phyloP scores from a whole-genome alignment of 2,888 invertebrate genomes.

The Aspidiotus destructor region DNA sequence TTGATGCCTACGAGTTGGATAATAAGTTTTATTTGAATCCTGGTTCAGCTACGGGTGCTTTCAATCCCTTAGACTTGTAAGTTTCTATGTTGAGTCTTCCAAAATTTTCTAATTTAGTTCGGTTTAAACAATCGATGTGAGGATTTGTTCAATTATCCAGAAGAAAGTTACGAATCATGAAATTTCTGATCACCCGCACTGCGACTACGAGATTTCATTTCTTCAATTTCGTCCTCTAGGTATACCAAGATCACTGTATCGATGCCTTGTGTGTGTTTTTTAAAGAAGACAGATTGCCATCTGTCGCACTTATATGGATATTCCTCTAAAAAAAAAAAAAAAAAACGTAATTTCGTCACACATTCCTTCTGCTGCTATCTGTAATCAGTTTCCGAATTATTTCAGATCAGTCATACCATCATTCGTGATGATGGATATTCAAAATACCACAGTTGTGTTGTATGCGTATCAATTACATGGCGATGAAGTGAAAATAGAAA shows the following conservation, averaged over 20 bases:
- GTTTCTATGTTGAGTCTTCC: constrained; percentile 38
- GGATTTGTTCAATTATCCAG: too few relatives aligned
- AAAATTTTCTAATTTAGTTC: not conserved
- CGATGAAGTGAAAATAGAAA: constrained; percentile 98
- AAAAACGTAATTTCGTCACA: constrained; percentile 9
- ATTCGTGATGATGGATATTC: constrained; percentile 98
- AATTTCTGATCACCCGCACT: too few relatives aligned
- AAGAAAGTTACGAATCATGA: too few relatives aligned
- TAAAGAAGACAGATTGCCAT: not conserved
- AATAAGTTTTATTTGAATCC: constrained; percentile 99
- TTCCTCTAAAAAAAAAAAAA: too few relatives aligned
- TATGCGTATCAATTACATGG: constrained; percentile 96
- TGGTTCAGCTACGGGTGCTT: constrained; percentile 97
- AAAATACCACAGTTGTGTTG: constrained; percentile 92
- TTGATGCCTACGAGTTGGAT: constrained; percentile 96
- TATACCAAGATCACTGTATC: too few relatives aligned
- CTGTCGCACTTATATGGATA: not conserved
- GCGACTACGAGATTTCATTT: too few relatives aligned
- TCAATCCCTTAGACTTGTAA: constrained; percentile 83
- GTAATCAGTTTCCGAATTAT: constrained; percentile 40
- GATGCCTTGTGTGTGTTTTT: not conserved
- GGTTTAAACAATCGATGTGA: too few relatives aligned
- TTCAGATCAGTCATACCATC: constrained; percentile 81
- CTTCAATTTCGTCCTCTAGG: not conserved
- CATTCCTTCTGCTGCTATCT: too few relatives aligned